Conservation (phyloP, 1,140 invertebrate species). For the Drosophila cardini region DNA sequence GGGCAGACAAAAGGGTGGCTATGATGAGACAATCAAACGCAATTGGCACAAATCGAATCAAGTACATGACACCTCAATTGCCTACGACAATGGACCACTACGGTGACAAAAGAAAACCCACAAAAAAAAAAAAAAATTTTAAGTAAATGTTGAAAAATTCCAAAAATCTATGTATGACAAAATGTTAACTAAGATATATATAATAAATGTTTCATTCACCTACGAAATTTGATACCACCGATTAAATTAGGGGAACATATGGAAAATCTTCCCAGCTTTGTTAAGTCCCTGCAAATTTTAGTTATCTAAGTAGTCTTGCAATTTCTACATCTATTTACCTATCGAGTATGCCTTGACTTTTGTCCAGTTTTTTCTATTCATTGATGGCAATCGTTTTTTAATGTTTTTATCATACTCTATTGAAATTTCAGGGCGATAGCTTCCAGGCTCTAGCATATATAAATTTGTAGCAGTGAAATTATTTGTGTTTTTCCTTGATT, state of each 20-base stretch:
- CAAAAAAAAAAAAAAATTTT: constrained; percentile 20
- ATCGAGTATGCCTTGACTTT: constrained; percentile 1
- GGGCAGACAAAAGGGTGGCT: constrained; percentile 22
- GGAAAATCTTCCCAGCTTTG: no score
- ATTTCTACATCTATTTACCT: not conserved
- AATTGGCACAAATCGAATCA: constrained; percentile 27
- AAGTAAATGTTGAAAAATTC: constrained; percentile 5
- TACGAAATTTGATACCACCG: no score
- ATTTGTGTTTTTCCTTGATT: constrained; percentile 47
- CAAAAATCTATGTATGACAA: not conserved
- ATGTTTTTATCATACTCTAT: constrained; percentile 57
- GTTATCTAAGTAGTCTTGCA: not conserved
- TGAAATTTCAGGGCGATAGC: constrained; percentile 64
- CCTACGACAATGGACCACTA: not conserved
- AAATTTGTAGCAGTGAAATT: constrained; percentile 61
- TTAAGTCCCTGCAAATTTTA: no score
- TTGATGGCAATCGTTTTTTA: not conserved
- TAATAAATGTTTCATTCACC: constrained; percentile 3
- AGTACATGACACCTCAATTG: not conserved
- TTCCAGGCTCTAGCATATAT: constrained; percentile 44
- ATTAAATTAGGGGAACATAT: no score
- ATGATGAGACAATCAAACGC: constrained; percentile 11
- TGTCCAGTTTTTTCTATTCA: not conserved
- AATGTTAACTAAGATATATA: not conserved
- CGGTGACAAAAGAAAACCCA: not conserved